phyloP scores from a whole-genome alignment of 2,888 invertebrate genomes.

The Trissonchulus latispiculum region DNA sequence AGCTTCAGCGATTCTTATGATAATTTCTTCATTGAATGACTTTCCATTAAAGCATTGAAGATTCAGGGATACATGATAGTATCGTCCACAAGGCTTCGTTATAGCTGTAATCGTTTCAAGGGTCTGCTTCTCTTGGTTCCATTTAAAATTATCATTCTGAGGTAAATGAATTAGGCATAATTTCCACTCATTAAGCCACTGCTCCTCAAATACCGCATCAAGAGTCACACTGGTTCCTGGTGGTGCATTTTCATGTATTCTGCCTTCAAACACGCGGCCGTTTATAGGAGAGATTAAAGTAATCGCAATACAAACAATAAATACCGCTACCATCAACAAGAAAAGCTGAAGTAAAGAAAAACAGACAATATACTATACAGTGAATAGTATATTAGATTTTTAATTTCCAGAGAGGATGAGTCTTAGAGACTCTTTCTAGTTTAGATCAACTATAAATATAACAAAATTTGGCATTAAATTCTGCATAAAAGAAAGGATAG shows the following conservation, averaged over 20 bases:
- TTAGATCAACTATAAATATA: too few relatives aligned
- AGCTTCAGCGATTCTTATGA: background rate
- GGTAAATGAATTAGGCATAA: background rate
- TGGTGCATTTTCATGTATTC: background rate
- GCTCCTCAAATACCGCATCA: background rate
- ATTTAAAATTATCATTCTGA: background rate
- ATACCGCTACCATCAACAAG: too few relatives aligned
- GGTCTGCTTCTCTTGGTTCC: background rate
- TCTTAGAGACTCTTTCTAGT: too few relatives aligned
- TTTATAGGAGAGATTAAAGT: too few relatives aligned
- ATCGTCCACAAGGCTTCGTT: background rate
- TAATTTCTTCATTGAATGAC: background rate
- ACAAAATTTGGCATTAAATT: too few relatives aligned
- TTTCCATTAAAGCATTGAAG: background rate
- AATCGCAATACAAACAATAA: too few relatives aligned
- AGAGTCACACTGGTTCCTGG: background rate
- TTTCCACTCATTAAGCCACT: background rate
- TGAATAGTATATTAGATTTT: too few relatives aligned
- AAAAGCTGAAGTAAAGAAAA: too few relatives aligned
- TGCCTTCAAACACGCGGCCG: constrained; percentile 13
- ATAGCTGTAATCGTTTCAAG: background rate
- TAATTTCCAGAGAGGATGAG: too few relatives aligned
- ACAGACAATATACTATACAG: too few relatives aligned
- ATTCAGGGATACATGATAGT: background rate
- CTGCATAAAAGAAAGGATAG: too few relatives aligned